A percentile compares a stretch with the other conserved stretches of the same genome.
Evolutionary conservation across 2,797 vertebrate species (phyloP).

Genomic region (Tadarida brasiliensis): DNA sequence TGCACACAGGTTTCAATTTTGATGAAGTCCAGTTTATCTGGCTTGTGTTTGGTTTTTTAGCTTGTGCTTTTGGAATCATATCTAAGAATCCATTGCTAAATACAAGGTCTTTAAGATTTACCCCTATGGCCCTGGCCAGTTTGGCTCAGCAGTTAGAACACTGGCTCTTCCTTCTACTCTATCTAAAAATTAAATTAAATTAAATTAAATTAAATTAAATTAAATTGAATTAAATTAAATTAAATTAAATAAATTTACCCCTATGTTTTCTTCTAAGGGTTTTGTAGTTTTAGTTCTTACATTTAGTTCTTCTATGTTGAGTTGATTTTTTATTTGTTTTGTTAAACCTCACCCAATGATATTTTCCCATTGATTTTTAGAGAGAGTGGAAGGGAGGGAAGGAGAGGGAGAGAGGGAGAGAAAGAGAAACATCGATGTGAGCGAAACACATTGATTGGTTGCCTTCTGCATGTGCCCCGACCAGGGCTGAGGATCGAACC

Average conservation of each 20-base stretch:
- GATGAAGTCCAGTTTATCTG: neutral
- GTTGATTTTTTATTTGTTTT: neutral
- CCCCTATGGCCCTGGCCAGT: too few relatives aligned
- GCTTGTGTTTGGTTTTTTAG: neutral
- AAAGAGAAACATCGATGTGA: neutral
- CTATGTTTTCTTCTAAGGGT: neutral
- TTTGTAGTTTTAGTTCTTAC: neutral
- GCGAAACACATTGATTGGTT: neutral
- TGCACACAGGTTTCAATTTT: neutral
- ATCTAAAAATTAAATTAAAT: too few relatives aligned
- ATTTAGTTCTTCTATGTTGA: neutral
- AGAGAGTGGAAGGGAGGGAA: neutral
- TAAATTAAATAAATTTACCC: neutral
- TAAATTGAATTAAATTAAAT: neutral
- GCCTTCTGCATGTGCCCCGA: neutral
- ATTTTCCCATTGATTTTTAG: neutral
- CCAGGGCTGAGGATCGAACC: neutral
- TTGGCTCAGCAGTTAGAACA: too few relatives aligned
- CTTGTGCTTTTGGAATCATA: neutral
- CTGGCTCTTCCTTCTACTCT: too few relatives aligned
- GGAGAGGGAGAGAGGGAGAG: neutral
- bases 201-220: too few relatives aligned
- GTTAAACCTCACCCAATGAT: neutral
- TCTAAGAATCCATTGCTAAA: neutral
- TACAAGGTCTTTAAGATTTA: neutral